Conservation (phyloP, 2,797 vertebrate species). For the Coccyzus lansbergi region DNA sequence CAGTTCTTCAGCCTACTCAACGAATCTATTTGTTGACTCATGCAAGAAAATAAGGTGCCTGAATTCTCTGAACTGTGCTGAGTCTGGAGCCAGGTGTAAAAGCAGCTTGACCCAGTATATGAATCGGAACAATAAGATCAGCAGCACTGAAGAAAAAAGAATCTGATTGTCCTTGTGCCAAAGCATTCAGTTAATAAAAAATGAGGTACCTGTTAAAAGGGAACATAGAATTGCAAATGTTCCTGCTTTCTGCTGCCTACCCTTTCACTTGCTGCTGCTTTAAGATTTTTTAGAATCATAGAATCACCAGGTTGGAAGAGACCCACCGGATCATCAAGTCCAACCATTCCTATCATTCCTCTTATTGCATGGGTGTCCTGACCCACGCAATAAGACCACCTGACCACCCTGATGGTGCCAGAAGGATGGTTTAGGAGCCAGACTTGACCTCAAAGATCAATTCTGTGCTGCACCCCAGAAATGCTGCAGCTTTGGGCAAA, state of each 20-base stretch:
- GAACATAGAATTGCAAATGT: neutral
- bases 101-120: neutral
- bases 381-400: too few relatives aligned
- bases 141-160: neutral
- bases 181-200: neutral
- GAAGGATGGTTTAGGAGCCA: neutral
- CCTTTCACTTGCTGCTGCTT: neutral
- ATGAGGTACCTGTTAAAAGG: neutral
- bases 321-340: too few relatives aligned
- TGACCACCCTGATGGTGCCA: too few relatives aligned
- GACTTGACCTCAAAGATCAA: neutral
- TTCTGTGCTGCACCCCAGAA: neutral
- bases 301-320: too few relatives aligned
- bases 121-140: neutral
- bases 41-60: constrained; percentile 27
- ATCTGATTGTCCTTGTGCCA: neutral
- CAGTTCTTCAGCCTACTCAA: neutral
- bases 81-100: constrained; percentile 1
- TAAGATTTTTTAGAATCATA: neutral
- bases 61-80: constrained; percentile 14
- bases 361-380: neutral
- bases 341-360: too few relatives aligned
- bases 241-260: neutral
- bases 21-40: constrained; percentile 46
- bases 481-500: neutral